A percentile compares a stretch with the other conserved stretches of the same genome.
Conservation (phyloP, 2,797 vertebrate genomes). For the Platalea minor region DNA sequence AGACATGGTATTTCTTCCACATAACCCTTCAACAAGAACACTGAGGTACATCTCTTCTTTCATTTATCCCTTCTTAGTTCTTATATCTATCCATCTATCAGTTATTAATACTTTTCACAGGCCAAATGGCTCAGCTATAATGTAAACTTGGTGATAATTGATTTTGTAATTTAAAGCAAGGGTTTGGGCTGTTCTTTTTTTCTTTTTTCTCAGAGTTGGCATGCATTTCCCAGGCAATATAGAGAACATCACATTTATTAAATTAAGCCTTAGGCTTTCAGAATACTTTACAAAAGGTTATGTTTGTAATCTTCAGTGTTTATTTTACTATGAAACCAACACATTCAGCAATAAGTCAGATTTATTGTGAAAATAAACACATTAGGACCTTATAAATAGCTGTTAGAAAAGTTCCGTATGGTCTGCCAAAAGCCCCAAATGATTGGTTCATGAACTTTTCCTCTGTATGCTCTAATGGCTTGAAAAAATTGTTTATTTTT, state of each 20-base stretch:
- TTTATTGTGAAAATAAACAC: constrained; percentile 74
- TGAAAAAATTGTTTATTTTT: constrained; percentile 61
- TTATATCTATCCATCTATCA: neutral
- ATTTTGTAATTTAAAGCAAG: constrained; percentile 17
- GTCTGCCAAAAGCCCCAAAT: constrained; percentile 65
- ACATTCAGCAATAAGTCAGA: constrained; percentile 69
- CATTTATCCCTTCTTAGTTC: neutral
- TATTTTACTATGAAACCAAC: constrained; percentile 72
- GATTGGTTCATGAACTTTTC: constrained; percentile 72
- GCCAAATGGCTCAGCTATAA: neutral
- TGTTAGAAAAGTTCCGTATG: constrained; percentile 67
- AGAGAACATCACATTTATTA: constrained; percentile 57
- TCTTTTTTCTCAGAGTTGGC: neutral
- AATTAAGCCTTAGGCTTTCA: constrained; percentile 51
- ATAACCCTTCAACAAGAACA: neutral
- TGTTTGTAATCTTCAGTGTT: constrained; percentile 68
- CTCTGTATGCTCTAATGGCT: constrained; percentile 47
- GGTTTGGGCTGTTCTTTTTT: neutral
- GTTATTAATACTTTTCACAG: neutral
- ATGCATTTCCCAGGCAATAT: constrained; percentile 28
- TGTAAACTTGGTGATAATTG: neutral
- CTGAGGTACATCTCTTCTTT: neutral
- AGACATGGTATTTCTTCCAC: neutral
- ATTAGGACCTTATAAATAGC: constrained; percentile 68
- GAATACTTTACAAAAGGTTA: constrained; percentile 60